Evolutionary conservation across 2,888 invertebrate species (phyloP).

Genomic region (Xanthia togata): DNA sequence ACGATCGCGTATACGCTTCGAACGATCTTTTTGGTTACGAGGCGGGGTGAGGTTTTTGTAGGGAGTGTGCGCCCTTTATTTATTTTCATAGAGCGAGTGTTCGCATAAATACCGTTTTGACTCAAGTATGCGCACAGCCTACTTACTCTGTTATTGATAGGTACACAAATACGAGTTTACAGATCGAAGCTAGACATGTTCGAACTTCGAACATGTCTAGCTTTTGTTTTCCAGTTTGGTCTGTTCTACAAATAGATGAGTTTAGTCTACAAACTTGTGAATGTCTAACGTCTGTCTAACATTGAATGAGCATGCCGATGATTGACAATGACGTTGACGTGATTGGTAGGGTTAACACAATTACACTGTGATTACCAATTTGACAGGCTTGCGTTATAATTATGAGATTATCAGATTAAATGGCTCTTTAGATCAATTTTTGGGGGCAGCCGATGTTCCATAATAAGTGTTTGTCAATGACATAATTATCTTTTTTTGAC

Average conservation of each 20-base stretch:
- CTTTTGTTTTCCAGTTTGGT: slow-evolving; percentile 24
- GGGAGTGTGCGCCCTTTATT: background rate
- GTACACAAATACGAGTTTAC: slow-evolving; percentile 7
- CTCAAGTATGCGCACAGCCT: background rate
- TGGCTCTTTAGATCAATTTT: background rate
- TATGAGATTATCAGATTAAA: background rate
- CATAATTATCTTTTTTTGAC: background rate
- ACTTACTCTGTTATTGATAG: slow-evolving; percentile 24
- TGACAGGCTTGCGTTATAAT: background rate
- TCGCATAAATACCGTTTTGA: background rate
- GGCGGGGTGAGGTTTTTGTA: background rate
- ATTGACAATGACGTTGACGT: slow-evolving; percentile 1
- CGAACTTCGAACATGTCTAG: slow-evolving; percentile 11
- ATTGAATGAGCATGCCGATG: slow-evolving; percentile 2
- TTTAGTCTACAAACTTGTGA: slow-evolving; percentile 38
- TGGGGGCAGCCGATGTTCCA: background rate
- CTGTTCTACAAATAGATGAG: slow-evolving; percentile 24
- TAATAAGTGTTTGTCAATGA: background rate
- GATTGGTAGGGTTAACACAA: slow-evolving; percentile 3
- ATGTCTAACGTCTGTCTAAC: slow-evolving; percentile 2
- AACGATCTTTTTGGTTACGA: background rate
- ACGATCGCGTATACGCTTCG: background rate
- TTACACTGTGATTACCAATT: slow-evolving; percentile 16
- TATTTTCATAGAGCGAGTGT: background rate
- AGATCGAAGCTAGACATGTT: too few relatives aligned